Percentiles rank a stretch among this genome's conserved stretches.
These are phyloP conservation scores for Morpho helenor DNA, from an alignment of 2,888 invertebrate species.

Conservation along the genomic window DNA sequence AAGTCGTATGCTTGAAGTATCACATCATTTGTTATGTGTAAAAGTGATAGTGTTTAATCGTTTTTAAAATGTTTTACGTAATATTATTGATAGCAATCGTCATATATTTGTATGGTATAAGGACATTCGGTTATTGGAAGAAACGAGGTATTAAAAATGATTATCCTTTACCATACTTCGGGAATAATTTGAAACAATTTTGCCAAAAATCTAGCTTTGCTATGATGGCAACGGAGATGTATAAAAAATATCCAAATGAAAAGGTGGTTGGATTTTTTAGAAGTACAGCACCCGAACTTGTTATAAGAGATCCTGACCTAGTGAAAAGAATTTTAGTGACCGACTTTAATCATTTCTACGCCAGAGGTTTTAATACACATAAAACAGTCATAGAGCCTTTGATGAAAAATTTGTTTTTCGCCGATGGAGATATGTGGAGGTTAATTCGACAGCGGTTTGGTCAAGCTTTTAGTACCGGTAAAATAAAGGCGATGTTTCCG, in stretches of 20 bases:
- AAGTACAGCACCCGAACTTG: slow-evolving; percentile 49
- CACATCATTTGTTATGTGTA: too few relatives aligned
- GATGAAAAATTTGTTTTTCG: slow-evolving; percentile 59
- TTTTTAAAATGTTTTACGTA: slow-evolving; percentile 38
- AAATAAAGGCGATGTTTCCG: slow-evolving; percentile 65
- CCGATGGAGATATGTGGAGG: slow-evolving; percentile 64
- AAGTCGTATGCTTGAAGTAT: too few relatives aligned
- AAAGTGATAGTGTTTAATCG: neutral
- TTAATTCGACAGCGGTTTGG: slow-evolving; percentile 61
- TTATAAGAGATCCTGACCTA: slow-evolving; percentile 61
- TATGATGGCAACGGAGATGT: slow-evolving; percentile 53
- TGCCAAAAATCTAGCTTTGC: slow-evolving; percentile 51
- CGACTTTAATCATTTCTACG: slow-evolving; percentile 56
- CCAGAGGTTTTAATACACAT: slow-evolving; percentile 54
- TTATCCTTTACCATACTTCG: slow-evolving; percentile 49
- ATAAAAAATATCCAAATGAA: slow-evolving; percentile 57
- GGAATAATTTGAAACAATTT: slow-evolving; percentile 53
- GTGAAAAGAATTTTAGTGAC: slow-evolving; percentile 54
- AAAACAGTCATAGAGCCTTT: slow-evolving; percentile 57
- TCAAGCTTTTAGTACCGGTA: slow-evolving; percentile 61
- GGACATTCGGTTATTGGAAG: slow-evolving; percentile 58
- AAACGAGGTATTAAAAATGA: slow-evolving; percentile 58
- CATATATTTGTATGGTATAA: slow-evolving; percentile 50
- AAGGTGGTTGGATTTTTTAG: slow-evolving; percentile 61
- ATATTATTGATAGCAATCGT: slow-evolving; percentile 34